These are phyloP conservation scores for Rhinella marina DNA, from an alignment of 2,797 vertebrate species.

Conservation along the genomic window DNA sequence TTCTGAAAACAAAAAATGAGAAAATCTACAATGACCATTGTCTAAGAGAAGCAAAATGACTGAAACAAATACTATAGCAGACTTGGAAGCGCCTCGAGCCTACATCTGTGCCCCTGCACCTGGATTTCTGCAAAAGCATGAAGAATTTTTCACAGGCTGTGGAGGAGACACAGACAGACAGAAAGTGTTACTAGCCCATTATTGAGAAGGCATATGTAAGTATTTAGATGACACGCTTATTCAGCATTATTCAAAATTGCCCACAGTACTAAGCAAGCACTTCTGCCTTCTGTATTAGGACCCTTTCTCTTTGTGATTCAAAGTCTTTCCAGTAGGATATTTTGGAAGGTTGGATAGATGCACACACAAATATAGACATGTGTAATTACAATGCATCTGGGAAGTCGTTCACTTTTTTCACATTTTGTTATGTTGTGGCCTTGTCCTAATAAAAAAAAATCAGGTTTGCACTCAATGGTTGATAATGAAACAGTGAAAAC, in stretches of 20 bases:
- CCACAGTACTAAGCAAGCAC: not conserved
- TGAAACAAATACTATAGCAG: not conserved
- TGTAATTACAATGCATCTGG: too few relatives aligned
- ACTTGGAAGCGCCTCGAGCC: not conserved
- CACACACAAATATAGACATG: not conserved
- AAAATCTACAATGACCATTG: not conserved
- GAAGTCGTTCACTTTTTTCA: too few relatives aligned
- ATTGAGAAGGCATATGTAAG: not conserved
- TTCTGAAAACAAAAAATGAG: not conserved
- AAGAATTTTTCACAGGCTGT: not conserved
- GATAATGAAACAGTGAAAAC: too few relatives aligned
- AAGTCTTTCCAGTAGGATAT: not conserved
- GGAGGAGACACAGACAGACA: not conserved
- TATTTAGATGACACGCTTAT: not conserved
- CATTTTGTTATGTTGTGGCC: too few relatives aligned
- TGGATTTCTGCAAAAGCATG: not conserved
- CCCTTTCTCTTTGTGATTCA: not conserved
- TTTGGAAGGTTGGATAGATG: not conserved
- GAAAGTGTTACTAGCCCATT: not conserved
- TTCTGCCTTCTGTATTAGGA: not conserved
- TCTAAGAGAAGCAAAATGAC: conserved; percentile 2
- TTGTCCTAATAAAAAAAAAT: too few relatives aligned
- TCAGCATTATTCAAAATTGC: not conserved
- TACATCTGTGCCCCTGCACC: conserved; percentile 1
- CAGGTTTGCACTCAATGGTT: too few relatives aligned